These are phyloP conservation scores for Maniola hyperantus DNA, from an alignment of 2,888 invertebrate species.

Conservation along the genomic window DNA sequence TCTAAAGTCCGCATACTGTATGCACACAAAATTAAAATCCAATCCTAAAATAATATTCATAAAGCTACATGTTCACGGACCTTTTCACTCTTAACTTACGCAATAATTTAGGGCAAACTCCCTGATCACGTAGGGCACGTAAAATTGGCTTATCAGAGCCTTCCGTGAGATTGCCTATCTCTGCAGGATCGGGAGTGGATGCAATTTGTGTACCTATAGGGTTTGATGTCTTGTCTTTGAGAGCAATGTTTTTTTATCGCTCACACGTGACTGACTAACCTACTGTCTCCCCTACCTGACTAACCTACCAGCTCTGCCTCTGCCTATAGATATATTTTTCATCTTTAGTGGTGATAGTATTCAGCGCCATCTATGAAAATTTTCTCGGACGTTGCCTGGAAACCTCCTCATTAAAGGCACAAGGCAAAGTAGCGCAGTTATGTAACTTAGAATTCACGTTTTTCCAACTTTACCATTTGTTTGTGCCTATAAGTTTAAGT, in stretches of 20 bases:
- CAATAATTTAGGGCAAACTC: conserved; percentile 28
- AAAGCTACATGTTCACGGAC: conserved; percentile 7
- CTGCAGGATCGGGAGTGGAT: conserved; percentile 30
- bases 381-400: no score
- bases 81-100: conserved; percentile 22
- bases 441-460: no score
- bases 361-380: no score
- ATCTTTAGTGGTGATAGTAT: no score
- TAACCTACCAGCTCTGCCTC: no score
- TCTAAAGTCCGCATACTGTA: no score
- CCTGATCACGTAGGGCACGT: conserved; percentile 33
- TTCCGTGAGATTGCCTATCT: conserved; percentile 32
- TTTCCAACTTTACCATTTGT: no score
- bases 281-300: no score
- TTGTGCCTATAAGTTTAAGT: no score
- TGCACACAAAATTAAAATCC: not conserved
- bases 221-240: not conserved
- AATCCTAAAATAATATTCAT: conserved; percentile 2
- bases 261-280: not conserved
- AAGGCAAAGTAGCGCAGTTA: no score
- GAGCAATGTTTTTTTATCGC: conserved; percentile 2
- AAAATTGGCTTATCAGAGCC: conserved; percentile 36
- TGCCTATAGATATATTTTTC: no score
- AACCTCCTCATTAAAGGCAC: no score
- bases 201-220: conserved; percentile 30